Evolutionary conservation across 2,797 vertebrate species (phyloP), one percentile per base, ranked within the genome.

Genomic region (Fistularia tabacaria): DNA sequence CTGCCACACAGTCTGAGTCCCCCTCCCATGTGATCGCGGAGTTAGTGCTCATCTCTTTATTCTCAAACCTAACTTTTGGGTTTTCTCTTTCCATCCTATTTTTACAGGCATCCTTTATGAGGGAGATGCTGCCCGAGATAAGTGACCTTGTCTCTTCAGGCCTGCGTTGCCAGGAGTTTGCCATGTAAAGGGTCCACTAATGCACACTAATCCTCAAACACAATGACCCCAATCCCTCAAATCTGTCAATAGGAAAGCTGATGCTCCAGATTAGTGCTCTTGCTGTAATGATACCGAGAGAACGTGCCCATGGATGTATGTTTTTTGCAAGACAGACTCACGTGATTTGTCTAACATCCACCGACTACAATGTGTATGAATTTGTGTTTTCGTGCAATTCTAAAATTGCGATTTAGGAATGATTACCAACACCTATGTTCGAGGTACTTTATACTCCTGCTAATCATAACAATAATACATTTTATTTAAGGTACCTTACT

Each of bases 161-260:
- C 74, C 86, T 74, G 85, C 77, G 80, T 85, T 71, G 79, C 66
- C 62, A 70, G 59, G 58, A 69, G 62, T 75, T 66, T 74, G 68
- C 71, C 52, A 79, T 58, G 56, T 73, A 87, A 83, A 81, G 70
- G 76, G 74, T 83, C 76, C 74, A 72, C 71, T 88, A 89, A 89
- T 89, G 85, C 86, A 87, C 71, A 66, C 58, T 91, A 90, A 90
- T 90, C 88, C 89, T 71, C 66, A 73, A 81, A 83, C 84, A 90
- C 87, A 89, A 89, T 89, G 89, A 90, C 89, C 88, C 77, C 87
- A 90, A 91, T 90, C 90, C 86, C 59, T 84, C 82, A 85, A 87
- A 90, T 88, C 85, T 89, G 85, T 86, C 89, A 90, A 88, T 84
- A 84, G 77, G 76, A 77, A 83, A 87, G 82, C 77, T 85, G 77